Percentiles rank a stretch among this genome's conserved stretches.
Conservation (phyloP, 2,888 invertebrate genomes). For the Ephialtes manifestator region DNA sequence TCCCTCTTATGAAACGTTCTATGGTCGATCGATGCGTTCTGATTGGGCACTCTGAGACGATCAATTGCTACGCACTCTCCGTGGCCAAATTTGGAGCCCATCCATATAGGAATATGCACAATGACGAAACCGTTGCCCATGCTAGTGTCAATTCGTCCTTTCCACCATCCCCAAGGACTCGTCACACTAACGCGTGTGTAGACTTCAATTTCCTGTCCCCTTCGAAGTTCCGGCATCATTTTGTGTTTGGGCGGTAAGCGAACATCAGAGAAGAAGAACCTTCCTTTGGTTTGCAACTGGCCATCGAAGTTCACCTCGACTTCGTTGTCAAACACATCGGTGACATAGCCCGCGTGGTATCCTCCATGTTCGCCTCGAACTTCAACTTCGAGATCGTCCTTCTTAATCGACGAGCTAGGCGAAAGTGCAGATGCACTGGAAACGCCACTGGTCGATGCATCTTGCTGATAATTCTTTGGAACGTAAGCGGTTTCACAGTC, state of each 20-base stretch:
- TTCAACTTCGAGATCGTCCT: slow-evolving; percentile 5
- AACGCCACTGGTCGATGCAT: neutral
- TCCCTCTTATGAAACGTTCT: neutral
- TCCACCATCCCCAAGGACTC: slow-evolving; percentile 3
- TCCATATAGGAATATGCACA: neutral
- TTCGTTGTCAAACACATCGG: neutral
- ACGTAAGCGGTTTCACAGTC: neutral
- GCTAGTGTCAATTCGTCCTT: neutral
- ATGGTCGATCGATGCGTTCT: neutral
- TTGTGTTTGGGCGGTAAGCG: neutral
- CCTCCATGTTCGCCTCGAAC: slow-evolving; percentile 2
- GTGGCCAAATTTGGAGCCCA: neutral
- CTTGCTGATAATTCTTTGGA: neutral
- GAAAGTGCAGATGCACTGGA: neutral
- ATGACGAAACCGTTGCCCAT: slow-evolving; percentile 2
- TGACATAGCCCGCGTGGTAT: neutral
- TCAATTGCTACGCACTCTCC: neutral
- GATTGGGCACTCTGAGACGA: neutral
- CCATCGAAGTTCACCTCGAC: slow-evolving; percentile 1
- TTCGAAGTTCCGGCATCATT: neutral
- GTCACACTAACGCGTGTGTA: neutral
- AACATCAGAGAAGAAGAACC: neutral
- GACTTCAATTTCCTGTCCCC: neutral
- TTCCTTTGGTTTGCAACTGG: neutral
- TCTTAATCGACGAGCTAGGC: neutral